Base-by-base conservation (phyloP, 2,113 vertebrate species). In the Panthera tigris region DNA sequence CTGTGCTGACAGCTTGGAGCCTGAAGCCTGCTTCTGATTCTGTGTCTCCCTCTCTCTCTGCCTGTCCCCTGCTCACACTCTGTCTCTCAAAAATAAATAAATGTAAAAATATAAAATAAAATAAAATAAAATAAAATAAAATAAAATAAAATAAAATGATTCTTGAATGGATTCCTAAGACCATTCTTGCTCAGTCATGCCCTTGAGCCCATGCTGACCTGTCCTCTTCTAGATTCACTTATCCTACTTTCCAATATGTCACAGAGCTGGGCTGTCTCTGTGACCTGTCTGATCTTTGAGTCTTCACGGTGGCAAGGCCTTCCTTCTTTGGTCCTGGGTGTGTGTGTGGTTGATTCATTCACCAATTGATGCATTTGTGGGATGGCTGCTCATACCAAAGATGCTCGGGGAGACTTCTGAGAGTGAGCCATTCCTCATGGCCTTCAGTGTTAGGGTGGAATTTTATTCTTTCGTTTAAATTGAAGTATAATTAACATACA, bases 121-220 rank as follows among this genome's bases (percentile, higher is more conserved):
- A 57, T 21, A 57, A 61, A 61, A 61, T 23, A 23, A 61, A 61
- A 61, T 9, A 23, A 61, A 61, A 61, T 61, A 23, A 57, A 57
- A 57, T 23, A 8, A 57, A 57, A 57, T 57, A 57, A 50, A 50
- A 57, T 55, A 55, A 57, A 57, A 57, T 57, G 0, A 61, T 61
- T 61, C 61, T 31, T 36, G 68, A 79, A 36, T 19, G 57, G 31
- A 21, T 87, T 39, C 36, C 19, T 33, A 39, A 50, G 88, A 16
- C 3, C 1, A 1, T 52, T 92, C 79, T 52, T n/a, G 19, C 14
- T 92, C 4, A 13, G 0, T 52, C n/a, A 63, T 3, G 5, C 13
- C 12, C 27, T 61, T 63, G 80, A 84, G 27, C 19, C 16, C 55
- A 33, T 27, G 50, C 12, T 55, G 69, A 82, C 2, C 23, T 52